phyloP scores from a whole-genome alignment of 2,113 vertebrate species.

The Cyanoderma ruficeps region DNA sequence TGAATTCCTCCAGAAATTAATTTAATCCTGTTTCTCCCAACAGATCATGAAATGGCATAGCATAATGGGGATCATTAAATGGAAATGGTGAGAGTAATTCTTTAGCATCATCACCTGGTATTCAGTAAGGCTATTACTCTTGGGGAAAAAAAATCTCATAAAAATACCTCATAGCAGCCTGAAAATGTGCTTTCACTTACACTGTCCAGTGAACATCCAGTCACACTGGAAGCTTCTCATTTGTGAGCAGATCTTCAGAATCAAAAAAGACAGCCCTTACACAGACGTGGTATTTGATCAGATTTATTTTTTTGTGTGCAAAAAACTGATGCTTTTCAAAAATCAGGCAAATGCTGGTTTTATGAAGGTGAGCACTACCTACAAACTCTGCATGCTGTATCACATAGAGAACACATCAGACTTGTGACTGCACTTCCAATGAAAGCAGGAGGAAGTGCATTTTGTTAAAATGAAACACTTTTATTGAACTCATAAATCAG shows the following conservation, averaged over 20 bases:
- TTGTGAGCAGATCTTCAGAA: neutral
- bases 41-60: constrained; percentile 18
- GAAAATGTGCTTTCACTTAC: constrained; percentile 18
- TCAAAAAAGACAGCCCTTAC: neutral
- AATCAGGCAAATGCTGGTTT: neutral
- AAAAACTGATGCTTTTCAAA: neutral
- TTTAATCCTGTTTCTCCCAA: constrained; percentile 41
- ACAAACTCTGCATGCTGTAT: neutral
- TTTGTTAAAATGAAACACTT: neutral
- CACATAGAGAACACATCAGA: neutral
- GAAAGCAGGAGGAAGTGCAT: neutral
- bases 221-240: neutral
- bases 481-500: neutral
- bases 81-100: constrained; percentile 15
- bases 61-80: neutral
- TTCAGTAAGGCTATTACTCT: neutral
- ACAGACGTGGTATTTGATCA: neutral
- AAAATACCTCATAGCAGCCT: neutral
- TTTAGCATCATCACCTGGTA: neutral
- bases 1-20: constrained; percentile 53
- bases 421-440: neutral
- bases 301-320: neutral
- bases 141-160: neutral
- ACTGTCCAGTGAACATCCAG: neutral
- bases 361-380: neutral